A percentile compares a stretch with the other conserved stretches of the same genome.
phyloP scores from a whole-genome alignment of 2,797 vertebrate genomes.

The Ispidina lecontei region DNA sequence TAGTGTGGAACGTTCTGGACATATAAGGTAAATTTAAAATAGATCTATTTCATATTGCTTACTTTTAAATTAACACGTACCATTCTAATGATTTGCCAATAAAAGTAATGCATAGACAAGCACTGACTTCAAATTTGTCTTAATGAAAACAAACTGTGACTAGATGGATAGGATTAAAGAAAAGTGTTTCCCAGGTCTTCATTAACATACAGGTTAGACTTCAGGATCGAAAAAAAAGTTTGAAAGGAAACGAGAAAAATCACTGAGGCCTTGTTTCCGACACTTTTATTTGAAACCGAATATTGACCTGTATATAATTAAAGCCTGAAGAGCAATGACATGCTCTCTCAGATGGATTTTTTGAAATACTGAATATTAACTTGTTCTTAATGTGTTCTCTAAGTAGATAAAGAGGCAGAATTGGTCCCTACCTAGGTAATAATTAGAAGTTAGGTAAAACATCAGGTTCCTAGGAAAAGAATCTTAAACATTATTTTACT shows the following conservation, averaged over 20 bases:
- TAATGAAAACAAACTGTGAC: background rate
- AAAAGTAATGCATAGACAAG: background rate
- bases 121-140: background rate
- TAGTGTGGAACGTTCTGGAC: background rate
- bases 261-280: background rate
- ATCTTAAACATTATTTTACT: background rate
- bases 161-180: background rate
- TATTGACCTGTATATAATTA: background rate
- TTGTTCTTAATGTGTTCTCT: background rate
- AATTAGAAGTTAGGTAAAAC: background rate
- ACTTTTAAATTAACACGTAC: background rate
- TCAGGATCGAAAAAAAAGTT: background rate
- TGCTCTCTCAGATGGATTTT: background rate
- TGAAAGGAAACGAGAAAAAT: background rate
- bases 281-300: background rate
- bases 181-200: background rate
- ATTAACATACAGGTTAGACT: background rate
- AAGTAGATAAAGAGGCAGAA: background rate
- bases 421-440: background rate
- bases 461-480: background rate
- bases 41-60: background rate
- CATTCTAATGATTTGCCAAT: slow-evolving; percentile 5
- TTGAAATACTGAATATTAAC: background rate
- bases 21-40: background rate
- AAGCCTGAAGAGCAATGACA: background rate